Base-by-base conservation (phyloP, 2,888 invertebrate species). In the Cataglyphis cursor region DNA sequence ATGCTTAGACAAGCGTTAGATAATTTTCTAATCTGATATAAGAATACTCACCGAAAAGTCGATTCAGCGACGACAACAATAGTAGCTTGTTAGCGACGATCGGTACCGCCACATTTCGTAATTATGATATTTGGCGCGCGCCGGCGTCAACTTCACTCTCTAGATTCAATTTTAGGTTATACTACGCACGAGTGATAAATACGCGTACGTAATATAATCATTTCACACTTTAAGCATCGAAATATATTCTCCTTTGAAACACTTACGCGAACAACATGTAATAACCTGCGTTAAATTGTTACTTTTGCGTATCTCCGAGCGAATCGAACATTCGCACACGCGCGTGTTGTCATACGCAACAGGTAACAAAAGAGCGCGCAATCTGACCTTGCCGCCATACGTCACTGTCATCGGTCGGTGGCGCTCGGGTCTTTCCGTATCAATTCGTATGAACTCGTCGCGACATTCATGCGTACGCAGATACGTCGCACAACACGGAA, bases 281-380 rank as follows among this genome's bases (percentile, higher is more conserved):
- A 44, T 21, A 57, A 18, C 31, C 21, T 3, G 10, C 51, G 31
- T 57, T 18, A 68, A 57, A 5, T 28, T 66, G 3, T 57, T 57
- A 78, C n/a, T 28, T 18, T 48, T 3, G 6, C 9, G 35, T 41
- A 35, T 35, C 18, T 62, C 4, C 24, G 24, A 61, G 12, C 28
- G 18, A 31, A 54, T 6, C 10, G 10, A 70, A 44, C 24, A 72
- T 57, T n/a, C 21, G 15, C 18, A 38, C 24, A n/a, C 44, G 12
- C 6, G 57, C 12, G 9, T 24, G 64, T 57, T 73, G 70, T 84
- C 80, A 75, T 83, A 87, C 38, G 90, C 91, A 91, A 90, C 90
- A 90, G 86, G 91, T 91, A 74, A 86, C 51, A 10, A 83, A 44
- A 74, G 51, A 74, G 51, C 86, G 91, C 90, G 90, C 28, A 3